A percentile compares a stretch with the other conserved stretches of the same genome.
These are phyloP conservation scores for Monochamus alternatus DNA, from an alignment of 2,888 invertebrate genomes.

Conservation along the genomic window DNA sequence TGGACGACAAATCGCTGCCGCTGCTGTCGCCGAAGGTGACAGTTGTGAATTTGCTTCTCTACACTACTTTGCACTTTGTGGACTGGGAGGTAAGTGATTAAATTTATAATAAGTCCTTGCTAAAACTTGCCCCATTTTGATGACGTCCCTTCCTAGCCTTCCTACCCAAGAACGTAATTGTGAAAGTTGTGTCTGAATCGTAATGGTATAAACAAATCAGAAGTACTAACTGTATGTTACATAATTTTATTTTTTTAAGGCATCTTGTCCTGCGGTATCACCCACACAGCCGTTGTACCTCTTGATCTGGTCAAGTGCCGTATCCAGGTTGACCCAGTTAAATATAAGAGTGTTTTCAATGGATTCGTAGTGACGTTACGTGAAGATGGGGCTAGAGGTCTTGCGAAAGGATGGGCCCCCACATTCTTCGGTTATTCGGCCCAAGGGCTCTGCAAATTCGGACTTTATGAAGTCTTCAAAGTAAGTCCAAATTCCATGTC, in stretches of 20 bases:
- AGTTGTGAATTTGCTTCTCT: conserved; percentile 91
- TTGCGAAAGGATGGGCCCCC: conserved; percentile 98
- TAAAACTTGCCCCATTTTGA: background rate
- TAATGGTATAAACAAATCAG: background rate
- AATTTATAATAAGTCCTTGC: background rate
- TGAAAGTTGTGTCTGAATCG: background rate
- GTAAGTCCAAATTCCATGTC: conserved; percentile 47
- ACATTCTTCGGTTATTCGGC: conserved; percentile 97
- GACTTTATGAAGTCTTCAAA: conserved; percentile 90
- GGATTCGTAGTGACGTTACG: conserved; percentile 89
- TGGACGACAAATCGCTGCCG: conserved; percentile 66
- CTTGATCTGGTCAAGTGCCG: conserved; percentile 97
- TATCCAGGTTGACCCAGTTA: conserved; percentile 93
- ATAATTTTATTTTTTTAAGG: conserved; percentile 48
- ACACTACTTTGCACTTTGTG: conserved; percentile 94
- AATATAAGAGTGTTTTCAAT: conserved; percentile 91
- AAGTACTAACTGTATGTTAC: background rate
- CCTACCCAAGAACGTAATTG: background rate
- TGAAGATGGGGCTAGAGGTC: conserved; percentile 90
- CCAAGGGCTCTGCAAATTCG: conserved; percentile 97
- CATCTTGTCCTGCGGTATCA: conserved; percentile 83
- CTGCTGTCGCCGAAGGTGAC: conserved; percentile 61
- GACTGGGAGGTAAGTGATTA: conserved; percentile 82
- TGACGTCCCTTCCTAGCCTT: background rate
- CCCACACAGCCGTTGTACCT: conserved; percentile 95